Evolutionary conservation across 2,888 invertebrate genomes (phyloP), one percentile per base, ranked within the genome.

Genomic region (Patella depressa): DNA sequence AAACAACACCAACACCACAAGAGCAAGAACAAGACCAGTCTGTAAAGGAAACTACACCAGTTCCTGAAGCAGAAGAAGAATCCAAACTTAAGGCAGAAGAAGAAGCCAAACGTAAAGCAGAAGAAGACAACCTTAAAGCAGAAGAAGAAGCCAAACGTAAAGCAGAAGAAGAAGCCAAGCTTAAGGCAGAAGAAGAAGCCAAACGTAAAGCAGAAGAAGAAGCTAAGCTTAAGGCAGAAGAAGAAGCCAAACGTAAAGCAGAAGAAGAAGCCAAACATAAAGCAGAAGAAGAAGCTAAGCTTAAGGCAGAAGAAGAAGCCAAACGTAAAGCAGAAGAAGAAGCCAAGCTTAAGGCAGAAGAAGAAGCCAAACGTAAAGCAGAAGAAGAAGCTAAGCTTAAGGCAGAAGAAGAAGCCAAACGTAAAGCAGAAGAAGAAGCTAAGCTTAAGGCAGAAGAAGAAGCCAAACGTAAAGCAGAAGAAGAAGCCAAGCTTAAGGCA

Each of bases 61-160:
- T 74, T n/a, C 72, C 77, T 34, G 79, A 79, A 15, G 70, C 71
- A 19, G 73, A 24, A 7, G 71, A 79, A 45, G 72, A 65, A n/a
- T 24, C 17, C 4, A 77, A 76, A 71, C 59, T 24, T 57, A 65
- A 53, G 19, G 65, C 73, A 71, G 54, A 79, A 53, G 76, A 78
- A 65, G 69, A 70, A 53, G 69, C 24, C 2, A 71, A 45, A 12
- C 34, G 9, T 29, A 7, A 24, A 11, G n/a, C 69, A 29, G 59
- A 59, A 53, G 53, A 75, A 34, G 73, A 71, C 17, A 54, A n/a
- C 24, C 65, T 53, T 12, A 29, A 54, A 17, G 69, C 75, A 53
- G 54, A 57, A 71, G 73, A 73, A 11, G 75, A 78, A 45, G 5
- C 57, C 14, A 71, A 29, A 53, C 72, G 29, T n/a, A 74, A 74